Conservation (phyloP, 2,888 invertebrate genomes). For the Selenia dentaria region DNA sequence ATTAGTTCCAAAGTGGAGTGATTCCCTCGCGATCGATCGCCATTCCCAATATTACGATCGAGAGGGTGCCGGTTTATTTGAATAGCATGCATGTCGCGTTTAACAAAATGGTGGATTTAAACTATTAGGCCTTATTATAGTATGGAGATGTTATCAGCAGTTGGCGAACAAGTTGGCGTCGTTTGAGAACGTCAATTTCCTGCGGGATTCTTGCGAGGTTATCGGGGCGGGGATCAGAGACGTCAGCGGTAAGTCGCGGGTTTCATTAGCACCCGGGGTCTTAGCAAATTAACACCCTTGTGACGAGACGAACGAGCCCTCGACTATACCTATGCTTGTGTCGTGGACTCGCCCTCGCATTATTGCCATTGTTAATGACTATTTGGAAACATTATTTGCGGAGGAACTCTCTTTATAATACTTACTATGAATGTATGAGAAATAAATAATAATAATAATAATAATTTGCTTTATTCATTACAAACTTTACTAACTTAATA, state of each 20-base stretch:
- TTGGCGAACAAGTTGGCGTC: slow-evolving; percentile 54
- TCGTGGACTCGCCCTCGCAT: slow-evolving; percentile 51
- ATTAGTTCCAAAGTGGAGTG: slow-evolving; percentile 82
- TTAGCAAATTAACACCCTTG: slow-evolving; percentile 81
- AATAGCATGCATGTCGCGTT: slow-evolving; percentile 54
- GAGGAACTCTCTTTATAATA: slow-evolving; percentile 24
- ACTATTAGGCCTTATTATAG: slow-evolving; percentile 38
- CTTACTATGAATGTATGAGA: no score
- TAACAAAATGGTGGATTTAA: slow-evolving; percentile 52
- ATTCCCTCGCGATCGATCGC: slow-evolving; percentile 76
- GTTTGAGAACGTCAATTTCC: slow-evolving; percentile 78
- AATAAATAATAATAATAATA: no score
- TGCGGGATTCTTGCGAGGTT: slow-evolving; percentile 71
- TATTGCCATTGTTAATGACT: slow-evolving; percentile 63
- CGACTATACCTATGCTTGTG: slow-evolving; percentile 33
- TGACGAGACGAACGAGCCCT: slow-evolving; percentile 57
- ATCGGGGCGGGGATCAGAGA: slow-evolving; percentile 66
- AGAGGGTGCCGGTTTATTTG: slow-evolving; percentile 58
- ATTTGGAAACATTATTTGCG: slow-evolving; percentile 43
- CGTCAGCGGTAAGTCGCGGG: slow-evolving; percentile 72
- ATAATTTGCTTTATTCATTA: no score
- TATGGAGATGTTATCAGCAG: slow-evolving; percentile 52
- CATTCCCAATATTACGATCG: slow-evolving; percentile 64
- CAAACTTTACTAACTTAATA: no score
- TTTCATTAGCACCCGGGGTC: slow-evolving; percentile 76